These are phyloP conservation scores for Melozone crissalis DNA, from an alignment of 2,113 vertebrate species.

Conservation along the genomic window DNA sequence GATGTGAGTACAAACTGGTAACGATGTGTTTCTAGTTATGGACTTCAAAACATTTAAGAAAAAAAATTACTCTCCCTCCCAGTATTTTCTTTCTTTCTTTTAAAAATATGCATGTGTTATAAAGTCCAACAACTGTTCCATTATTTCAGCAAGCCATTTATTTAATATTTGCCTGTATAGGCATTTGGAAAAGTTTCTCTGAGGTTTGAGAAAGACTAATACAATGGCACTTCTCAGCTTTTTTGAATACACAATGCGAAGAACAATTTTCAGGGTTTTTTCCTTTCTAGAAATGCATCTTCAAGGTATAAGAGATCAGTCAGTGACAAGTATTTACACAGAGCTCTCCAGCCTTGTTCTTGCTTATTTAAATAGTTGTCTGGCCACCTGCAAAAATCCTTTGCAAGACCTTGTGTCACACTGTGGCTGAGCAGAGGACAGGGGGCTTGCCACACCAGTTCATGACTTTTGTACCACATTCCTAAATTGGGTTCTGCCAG, in stretches of 20 bases:
- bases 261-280: background rate
- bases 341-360: background rate
- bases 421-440: background rate
- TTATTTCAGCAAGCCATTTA: background rate
- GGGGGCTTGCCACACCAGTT: background rate
- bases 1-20: background rate
- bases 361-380: background rate
- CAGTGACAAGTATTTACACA: background rate
- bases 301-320: background rate
- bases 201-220: background rate
- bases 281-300: background rate
- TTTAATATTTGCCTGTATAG: background rate
- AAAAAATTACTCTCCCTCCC: fast-evolving
- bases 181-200: background rate
- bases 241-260: background rate
- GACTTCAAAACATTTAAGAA: background rate
- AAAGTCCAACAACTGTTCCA: background rate
- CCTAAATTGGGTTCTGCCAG: background rate
- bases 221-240: background rate
- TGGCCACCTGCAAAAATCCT: background rate
- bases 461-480: background rate
- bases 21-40: background rate
- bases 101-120: background rate
- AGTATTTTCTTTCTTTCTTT: background rate
- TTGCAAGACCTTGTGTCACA: fast-evolving